phyloP scores from a whole-genome alignment of 2,113 vertebrate genomes.

The Silurus asotus region DNA sequence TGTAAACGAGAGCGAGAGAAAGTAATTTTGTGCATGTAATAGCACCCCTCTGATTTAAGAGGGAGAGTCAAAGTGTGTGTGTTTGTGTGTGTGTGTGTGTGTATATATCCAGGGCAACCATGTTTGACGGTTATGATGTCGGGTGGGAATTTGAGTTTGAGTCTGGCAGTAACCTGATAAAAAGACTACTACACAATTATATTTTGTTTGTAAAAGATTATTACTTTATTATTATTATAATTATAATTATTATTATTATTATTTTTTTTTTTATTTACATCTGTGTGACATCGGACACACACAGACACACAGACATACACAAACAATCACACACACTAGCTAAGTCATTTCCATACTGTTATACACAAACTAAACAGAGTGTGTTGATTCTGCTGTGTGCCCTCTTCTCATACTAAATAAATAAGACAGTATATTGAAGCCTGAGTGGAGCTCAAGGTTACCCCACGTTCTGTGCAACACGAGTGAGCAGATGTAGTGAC shows the following conservation, averaged over 20 bases:
- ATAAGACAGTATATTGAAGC: conserved; percentile 56
- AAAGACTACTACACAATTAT: too few relatives aligned
- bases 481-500: conserved; percentile 69
- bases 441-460: conserved; percentile 68
- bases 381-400: neutral
- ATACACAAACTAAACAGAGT: conserved; percentile 3
- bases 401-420: conserved; percentile 41
- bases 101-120: too few relatives aligned
- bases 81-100: too few relatives aligned
- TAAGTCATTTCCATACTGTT: neutral
- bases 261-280: neutral
- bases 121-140: too few relatives aligned
- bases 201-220: too few relatives aligned
- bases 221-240: too few relatives aligned
- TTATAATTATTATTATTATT: neutral
- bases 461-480: conserved; percentile 60
- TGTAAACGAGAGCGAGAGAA: too few relatives aligned
- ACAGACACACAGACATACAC: neutral
- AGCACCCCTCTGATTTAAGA: too few relatives aligned
- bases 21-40: too few relatives aligned
- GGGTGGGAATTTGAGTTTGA: too few relatives aligned
- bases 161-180: too few relatives aligned
- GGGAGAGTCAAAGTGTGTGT: too few relatives aligned
- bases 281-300: neutral
- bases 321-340: neutral